Evolutionary conservation across 2,113 vertebrate genomes (phyloP), one percentile per base, ranked within the genome.

Genomic region (Indicator maculatus): DNA sequence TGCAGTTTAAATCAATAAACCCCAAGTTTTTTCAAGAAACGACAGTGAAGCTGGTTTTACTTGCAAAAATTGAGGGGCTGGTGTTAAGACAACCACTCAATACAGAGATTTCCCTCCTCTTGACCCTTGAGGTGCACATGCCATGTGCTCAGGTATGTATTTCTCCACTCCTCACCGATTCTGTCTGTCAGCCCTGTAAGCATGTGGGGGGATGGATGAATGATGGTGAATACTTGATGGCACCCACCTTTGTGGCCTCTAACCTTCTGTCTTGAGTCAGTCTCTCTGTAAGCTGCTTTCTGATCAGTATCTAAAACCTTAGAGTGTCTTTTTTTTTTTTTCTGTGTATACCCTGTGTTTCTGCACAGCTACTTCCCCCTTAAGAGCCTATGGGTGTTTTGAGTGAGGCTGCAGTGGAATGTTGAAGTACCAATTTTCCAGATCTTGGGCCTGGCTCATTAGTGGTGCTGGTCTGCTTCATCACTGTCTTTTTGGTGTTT

Each of bases 1-100:
- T 99, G 98, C 99, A 99, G 99, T 99, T 99, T 98, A 98, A 99
- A 99, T 98, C 99, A 99, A 99, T 99, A 99, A 99, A 99, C 98
- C 98, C 98, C 97, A 86, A 98, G 98, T 99, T 99, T 98, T 98
- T 98, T 98, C 98, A 98, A 98, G 95, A 98, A 98, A 96, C 82
- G 90, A 90, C 88, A 85, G 75, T 97, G 92, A 89, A 93, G 91
- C 83, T 97, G 89, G 93, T 97, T 95, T 97, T 97, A 61, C 93
- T 98, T 96, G 73, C 11, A 75, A 65, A 83, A 87, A 52, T 78
- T 0, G 2, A 93, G 77, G 89, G 66, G 30, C 56, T 94, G 72
- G 58, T 74, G 86, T 93, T 79, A 90, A 90, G 69, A n/a, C 23
- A 89, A 17, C 71, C 45, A 4, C 61, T 66, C 26, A 59, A 60